Evolutionary conservation across 2,888 invertebrate species (phyloP), one percentile per base, ranked within the genome.

Genomic region (Octodonta nipae): DNA sequence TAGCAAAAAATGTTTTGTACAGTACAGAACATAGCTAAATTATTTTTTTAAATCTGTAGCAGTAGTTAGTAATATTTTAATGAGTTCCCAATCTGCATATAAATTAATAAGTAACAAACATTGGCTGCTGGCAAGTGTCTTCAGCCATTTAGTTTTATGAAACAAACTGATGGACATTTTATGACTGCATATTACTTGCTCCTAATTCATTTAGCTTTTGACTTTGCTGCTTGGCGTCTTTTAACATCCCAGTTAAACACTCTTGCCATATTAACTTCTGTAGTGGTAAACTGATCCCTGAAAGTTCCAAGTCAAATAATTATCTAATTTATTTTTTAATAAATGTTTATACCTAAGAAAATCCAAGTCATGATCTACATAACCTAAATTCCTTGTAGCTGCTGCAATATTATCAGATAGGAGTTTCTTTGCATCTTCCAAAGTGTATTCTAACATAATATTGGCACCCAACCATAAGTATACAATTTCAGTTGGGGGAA

Each of bases 181-280:
- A n/a, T n/a, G n/a, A n/a, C n/a, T n/a, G n/a, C n/a, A n/a, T n/a
- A n/a, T n/a, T n/a, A n/a, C n/a, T 26, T 3, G n/a, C 13, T 26
- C 13, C 12, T 5, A 26, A 10, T 26, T 47, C 37, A 47, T 43
- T 51, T 51, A 22, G 44, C 32, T 14, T 50, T 49, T 13, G 64
- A 42, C 34, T 47, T 46, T 8, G 40, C 33, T 12, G 46, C 45
- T 29, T 46, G 46, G 43, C 88, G 75, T 55, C 79, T 75, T 61
- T 92, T 93, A 3, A 96, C 91, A 65, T 93, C 88, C 93, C 93
- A 95, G 63, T 96, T 96, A 61, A 87, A 93, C 13, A 96, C 89
- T 56, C 96, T 71, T 15, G 96, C 95, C 89, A 96, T 93, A 61
- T 95, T 96, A 13, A 96, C 96, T 75, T 98, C 96, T 27, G 91